Conservation (phyloP, 2,113 vertebrate species). For the Cottus gobio region DNA sequence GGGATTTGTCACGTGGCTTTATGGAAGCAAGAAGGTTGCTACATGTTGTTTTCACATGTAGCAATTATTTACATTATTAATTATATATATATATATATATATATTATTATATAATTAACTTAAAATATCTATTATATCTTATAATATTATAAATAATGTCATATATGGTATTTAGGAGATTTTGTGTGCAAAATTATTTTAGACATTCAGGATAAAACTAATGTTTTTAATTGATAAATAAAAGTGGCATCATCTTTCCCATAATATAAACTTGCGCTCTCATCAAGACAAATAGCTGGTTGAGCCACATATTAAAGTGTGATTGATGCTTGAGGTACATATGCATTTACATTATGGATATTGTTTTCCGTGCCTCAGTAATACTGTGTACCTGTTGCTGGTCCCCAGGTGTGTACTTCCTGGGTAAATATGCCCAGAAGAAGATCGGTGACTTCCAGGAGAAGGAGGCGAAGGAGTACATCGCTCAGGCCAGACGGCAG, state of each 20-base stretch:
- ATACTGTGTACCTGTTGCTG: neutral
- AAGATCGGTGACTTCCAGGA: constrained; percentile 95
- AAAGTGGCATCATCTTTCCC: neutral
- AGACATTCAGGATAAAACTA: no score
- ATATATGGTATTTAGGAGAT: no score
- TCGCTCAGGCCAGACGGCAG: constrained; percentile 92
- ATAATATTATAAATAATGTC: no score
- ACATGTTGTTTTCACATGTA: no score
- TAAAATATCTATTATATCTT: no score
- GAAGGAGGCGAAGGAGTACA: constrained; percentile 93
- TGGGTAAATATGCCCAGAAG: constrained; percentile 95
- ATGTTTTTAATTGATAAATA: no score
- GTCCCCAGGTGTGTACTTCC: constrained; percentile 88
- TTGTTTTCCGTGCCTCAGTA: neutral
- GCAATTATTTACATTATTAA: no score
- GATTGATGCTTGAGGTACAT: neutral
- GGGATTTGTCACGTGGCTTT: no score
- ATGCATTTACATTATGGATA: neutral
- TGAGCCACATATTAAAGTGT: neutral
- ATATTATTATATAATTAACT: no score
- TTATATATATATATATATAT: no score
- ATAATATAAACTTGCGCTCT: neutral
- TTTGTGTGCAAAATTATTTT: no score
- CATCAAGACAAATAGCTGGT: neutral
- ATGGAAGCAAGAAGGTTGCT: no score